Evolutionary conservation across 2,113 vertebrate species (phyloP).

Genomic region (Falco punctatus): DNA sequence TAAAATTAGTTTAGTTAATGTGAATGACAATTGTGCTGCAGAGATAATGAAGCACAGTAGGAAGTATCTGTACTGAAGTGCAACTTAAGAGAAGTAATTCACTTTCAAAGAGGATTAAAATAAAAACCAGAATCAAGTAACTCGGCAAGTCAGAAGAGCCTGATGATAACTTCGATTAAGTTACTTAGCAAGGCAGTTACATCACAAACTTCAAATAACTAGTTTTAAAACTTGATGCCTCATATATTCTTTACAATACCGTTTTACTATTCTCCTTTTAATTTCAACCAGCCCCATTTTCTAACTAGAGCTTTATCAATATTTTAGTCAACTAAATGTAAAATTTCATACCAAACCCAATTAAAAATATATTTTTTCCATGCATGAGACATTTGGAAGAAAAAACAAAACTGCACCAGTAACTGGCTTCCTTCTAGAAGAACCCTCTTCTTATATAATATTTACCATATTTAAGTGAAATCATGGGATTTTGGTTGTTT

Average conservation of each 20-base stretch:
- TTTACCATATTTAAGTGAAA: background rate
- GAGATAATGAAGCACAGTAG: constrained; percentile 49
- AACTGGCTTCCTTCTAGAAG: background rate
- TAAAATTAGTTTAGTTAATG: constrained; percentile 22
- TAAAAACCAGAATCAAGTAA: background rate
- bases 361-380: background rate
- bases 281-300: background rate
- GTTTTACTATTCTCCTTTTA: background rate
- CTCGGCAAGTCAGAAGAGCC: background rate
- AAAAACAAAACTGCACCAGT: background rate
- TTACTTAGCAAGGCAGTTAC: background rate
- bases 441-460: background rate
- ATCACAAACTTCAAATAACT: background rate
- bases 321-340: background rate
- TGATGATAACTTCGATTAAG: background rate
- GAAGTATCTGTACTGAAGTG: constrained; percentile 27
- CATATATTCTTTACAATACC: background rate
- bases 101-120: background rate
- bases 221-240: background rate
- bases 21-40: background rate
- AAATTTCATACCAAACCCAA: background rate
- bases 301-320: background rate
- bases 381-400: background rate
- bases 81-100: constrained; percentile 20
- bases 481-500: background rate